Percentiles rank a stretch among this genome's conserved stretches.
Evolutionary conservation across 2,888 invertebrate genomes (phyloP).

Genomic region (Ectemnius lituratus): DNA sequence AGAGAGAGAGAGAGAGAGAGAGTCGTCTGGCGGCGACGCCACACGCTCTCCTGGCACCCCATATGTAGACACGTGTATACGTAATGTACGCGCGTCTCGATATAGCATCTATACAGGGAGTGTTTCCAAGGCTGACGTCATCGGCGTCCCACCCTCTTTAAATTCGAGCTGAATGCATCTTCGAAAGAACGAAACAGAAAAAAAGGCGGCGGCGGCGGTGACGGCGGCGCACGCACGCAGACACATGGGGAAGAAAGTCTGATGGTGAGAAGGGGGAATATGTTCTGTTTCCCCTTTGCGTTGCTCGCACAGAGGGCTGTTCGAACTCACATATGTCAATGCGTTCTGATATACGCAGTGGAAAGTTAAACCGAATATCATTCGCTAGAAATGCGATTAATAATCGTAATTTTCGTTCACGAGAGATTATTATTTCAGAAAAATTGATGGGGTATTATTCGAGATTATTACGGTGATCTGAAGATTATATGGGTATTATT

Average conservation of each 20-base stretch:
- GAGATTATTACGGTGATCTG: no score
- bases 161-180: constrained; percentile 60
- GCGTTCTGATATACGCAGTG: neutral
- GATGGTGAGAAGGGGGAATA: neutral
- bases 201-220: neutral
- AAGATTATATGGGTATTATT: no score
- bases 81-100: constrained; percentile 38
- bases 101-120: constrained; percentile 50
- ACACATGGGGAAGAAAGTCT: neutral
- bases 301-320: neutral
- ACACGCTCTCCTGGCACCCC: constrained; percentile 34
- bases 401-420: no score
- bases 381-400: no score
- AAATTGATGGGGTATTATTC: no score
- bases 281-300: neutral
- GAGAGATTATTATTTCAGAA: no score
- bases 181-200: constrained; percentile 61
- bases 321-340: neutral
- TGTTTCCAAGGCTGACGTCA: constrained; percentile 65
- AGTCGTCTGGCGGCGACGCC: no score
- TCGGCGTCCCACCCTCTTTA: constrained; percentile 58
- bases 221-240: no score
- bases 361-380: neutral
- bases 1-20: no score
- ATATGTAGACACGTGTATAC: constrained; percentile 18